A percentile compares a stretch with the other conserved stretches of the same genome.
phyloP scores from a whole-genome alignment of 2,797 vertebrate species.

The Arrhamphus sclerolepis region DNA sequence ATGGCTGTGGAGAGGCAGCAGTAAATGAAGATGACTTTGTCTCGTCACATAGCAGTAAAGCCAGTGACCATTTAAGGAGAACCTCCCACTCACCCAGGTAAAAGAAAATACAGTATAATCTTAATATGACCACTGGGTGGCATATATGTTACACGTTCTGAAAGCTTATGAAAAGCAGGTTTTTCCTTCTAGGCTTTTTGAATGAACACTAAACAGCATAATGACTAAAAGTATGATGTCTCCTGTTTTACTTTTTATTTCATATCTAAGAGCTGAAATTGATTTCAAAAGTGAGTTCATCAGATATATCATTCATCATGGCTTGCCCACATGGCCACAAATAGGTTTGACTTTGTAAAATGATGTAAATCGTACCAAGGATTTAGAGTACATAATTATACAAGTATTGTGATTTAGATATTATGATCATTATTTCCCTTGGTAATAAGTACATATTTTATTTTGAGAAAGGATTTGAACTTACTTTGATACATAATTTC shows the following conservation, averaged over 20 bases:
- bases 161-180: neutral
- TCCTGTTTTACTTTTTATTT: neutral
- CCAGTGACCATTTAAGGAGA: slow-evolving; percentile 80
- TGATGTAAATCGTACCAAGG: too few species aligned
- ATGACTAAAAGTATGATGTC: neutral
- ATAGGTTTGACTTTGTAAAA: too few species aligned
- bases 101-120: neutral
- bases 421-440: neutral
- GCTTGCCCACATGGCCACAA: rapidly evolving
- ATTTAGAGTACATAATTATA: too few species aligned
- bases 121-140: slow-evolving; percentile 64
- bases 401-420: too few species aligned
- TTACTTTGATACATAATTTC: neutral
- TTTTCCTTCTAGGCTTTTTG: neutral
- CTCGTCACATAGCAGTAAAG: slow-evolving; percentile 83
- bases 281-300: too few species aligned
- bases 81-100: slow-evolving; percentile 84
- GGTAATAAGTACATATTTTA: neutral
- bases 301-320: neutral
- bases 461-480: neutral
- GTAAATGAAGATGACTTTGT: slow-evolving; percentile 92
- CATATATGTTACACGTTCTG: slow-evolving; percentile 35
- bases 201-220: neutral
- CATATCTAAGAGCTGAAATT: neutral
- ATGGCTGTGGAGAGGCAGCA: slow-evolving; percentile 63